Evolutionary conservation across 2,797 vertebrate species (phyloP), one percentile per base, ranked within the genome.

Genomic region (Semaprochilodus insignis): DNA sequence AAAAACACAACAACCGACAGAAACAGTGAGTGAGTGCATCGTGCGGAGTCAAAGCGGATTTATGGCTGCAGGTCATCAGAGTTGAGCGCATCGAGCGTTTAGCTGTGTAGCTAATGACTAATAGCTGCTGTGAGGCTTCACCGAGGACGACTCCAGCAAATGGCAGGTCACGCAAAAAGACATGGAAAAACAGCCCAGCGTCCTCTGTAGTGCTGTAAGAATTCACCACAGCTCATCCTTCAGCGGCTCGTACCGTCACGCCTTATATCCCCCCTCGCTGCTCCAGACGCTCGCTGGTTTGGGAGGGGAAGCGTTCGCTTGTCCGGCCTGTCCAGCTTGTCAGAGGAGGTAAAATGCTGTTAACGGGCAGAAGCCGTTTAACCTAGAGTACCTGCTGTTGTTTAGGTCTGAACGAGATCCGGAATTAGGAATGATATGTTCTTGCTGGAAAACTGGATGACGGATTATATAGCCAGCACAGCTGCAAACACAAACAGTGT

Each of bases 161-260:
- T 81, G 80, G 85, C 80, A 75, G 85, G 85, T 87, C 86, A 80
- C 78, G 71, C 86, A 59, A 8, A 10, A 59, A 59, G 1, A 62
- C 59, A 62, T 17, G 52, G 52, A 80, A 71, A n/a, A 91, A 90
- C 89, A 88, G 82, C 84, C 81, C 72, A 77, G 85, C 88, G 59
- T 87, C 87, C 92, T 92, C 92, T 78, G 34, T 88, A 91, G 91
- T 90, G 88, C 85, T 70, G 65, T 91, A 88, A 91, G 80, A 87
- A 88, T 90, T 91, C 85, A 89, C 88, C 66, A 13, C 86, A 87
- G 86, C 87, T 93, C 90, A 87, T 91, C 89, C 88, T 91, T 92
- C 89, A 89, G 80, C 78, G 81, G 44, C 44, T 88, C 91, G 88
- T 91, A 88, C 88, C 83, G 84, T 88, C 85, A 86, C 87, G 77